Conservation (phyloP, 2,888 invertebrate species). For the Tenthredo livida region DNA sequence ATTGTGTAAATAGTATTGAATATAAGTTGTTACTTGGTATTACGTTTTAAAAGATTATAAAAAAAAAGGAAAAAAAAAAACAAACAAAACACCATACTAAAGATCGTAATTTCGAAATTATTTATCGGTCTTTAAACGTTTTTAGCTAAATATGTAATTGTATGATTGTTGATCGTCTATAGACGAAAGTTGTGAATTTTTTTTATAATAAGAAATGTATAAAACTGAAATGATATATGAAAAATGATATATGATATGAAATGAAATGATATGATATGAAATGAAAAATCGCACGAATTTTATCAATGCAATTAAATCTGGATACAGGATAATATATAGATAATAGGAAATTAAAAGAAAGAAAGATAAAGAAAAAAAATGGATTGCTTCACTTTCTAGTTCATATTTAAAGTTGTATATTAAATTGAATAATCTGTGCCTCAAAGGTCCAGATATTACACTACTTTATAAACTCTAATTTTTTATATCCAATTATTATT, state of each 20-base stretch:
- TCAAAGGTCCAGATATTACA: conserved; percentile 9
- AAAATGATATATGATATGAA: neutral
- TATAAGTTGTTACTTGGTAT: conserved; percentile 32
- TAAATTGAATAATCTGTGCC: neutral
- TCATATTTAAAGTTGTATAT: conserved; percentile 34
- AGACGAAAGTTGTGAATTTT: neutral
- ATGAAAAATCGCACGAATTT: conserved; percentile 6
- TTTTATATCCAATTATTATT: conserved; percentile 15
- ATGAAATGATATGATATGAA: neutral
- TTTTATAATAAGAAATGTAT: neutral
- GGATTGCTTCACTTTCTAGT: neutral
- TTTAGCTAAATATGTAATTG: neutral
- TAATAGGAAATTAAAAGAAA: neutral
- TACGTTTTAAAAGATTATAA: conserved; percentile 28
- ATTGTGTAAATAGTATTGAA: conserved; percentile 24
- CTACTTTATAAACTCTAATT: conserved; percentile 4
- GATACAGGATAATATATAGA: neutral
- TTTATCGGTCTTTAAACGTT: conserved; percentile 9
- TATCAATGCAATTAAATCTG: neutral
- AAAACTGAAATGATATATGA: neutral
- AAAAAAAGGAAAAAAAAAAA: neutral
- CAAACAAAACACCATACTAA: neutral
- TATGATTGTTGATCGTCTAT: conserved; percentile 6
- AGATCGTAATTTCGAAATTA: neutral
- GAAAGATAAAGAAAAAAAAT: neutral